Evolutionary conservation across 2,113 vertebrate genomes (phyloP), one percentile per base, ranked within the genome.

Genomic region (Garra rufa): DNA sequence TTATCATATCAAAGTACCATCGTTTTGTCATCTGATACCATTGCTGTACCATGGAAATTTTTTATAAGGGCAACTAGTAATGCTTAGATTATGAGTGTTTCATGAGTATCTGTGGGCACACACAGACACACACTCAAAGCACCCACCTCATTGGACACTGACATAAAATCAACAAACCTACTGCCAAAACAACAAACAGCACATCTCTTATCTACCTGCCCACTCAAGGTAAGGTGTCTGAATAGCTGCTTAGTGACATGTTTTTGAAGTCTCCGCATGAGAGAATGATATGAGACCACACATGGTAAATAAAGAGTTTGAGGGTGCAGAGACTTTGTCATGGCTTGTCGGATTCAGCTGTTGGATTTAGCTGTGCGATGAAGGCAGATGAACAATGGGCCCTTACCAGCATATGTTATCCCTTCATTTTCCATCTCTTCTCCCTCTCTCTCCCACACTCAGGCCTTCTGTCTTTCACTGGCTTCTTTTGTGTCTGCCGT

Each of bases 321-420:
- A 79, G 55, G 50, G 46, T 41, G 76, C 52, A 57, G 57, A 48
- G 28, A 76, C 44, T 79, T 85, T 85, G 78, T 82, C 81, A 82
- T 71, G 69, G 30, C 74, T 82, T 76, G 67, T 85, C 79, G 11
- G 55, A 79, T 63, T 59, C 11, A n/a, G 24, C 46, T 83, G 84
- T 84, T 73, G 24, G 43, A 13, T 71, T 74, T 30, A 34, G 46
- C 17, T 44, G 81, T 70, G 52, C 77, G 83, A 55, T 81, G 46
- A 63, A 63, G 55, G 38, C 65, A 34, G 30, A 50, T n/a, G 61
- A 81, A 89, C 88, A 89, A 82, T 82, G 14, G 30, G 50, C 84
- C 87, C 87, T 70, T 79, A 84, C 73, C 79, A 80, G 67, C 73
- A 87, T 44, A 19, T 67, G 14, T 44, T 41, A 75, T 48, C 21